Evolutionary conservation across 2,113 vertebrate genomes (phyloP).

Genomic region (Pheucticus melanocephalus): DNA sequence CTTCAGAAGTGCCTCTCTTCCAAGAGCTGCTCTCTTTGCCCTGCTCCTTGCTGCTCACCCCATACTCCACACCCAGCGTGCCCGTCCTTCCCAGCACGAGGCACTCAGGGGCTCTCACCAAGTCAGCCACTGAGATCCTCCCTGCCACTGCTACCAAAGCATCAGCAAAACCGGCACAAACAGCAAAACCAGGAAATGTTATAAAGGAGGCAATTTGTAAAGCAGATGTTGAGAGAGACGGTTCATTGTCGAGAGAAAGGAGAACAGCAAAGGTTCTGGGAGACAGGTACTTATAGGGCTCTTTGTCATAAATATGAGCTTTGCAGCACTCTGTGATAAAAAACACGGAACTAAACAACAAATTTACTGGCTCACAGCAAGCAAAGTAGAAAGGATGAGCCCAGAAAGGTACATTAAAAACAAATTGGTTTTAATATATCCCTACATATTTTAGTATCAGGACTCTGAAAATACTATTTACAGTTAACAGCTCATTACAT

Average conservation of each 20-base stretch:
- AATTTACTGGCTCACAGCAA: background rate
- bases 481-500: background rate
- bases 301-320: background rate
- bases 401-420: background rate
- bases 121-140: background rate
- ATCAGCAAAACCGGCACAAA: background rate
- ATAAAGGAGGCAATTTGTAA: background rate
- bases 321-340: background rate
- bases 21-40: background rate
- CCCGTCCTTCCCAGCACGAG: accelerated
- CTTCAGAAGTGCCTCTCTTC: background rate
- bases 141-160: accelerated
- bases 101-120: background rate
- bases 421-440: background rate
- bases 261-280: background rate
- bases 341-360: background rate
- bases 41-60: accelerated
- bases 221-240: background rate
- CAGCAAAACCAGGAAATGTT: background rate
- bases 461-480: background rate
- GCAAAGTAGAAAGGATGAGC: background rate
- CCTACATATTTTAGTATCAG: background rate
- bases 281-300: background rate
- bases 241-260: background rate
- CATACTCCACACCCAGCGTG: accelerated